Evolutionary conservation across 2,113 vertebrate genomes (phyloP), one percentile per base, ranked within the genome.

Genomic region (Seriola rivoliana): DNA sequence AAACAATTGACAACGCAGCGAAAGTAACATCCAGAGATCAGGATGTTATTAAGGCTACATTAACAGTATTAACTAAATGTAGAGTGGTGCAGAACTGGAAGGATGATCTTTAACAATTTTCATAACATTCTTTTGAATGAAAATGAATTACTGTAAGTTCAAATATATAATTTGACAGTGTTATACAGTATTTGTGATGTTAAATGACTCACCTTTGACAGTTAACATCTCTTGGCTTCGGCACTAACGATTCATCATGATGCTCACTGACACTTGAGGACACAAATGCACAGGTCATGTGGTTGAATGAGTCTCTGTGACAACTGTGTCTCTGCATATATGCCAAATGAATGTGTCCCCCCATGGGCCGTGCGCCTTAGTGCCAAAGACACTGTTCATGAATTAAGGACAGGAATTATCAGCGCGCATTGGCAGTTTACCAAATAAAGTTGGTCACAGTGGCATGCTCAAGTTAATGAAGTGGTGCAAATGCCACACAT

Each of bases 391-490:
- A 36, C 19, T 46, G 38, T 48, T 60, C 21, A 60, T 59, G 21
- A 50, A 50, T 67, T 50, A 63, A 42, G 12, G 8, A 17, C 23
- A 14, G 25, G 14, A 54, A 54, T 63, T 63, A 71, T 70, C 65
- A 50, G 55, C 42, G 13, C 0, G 3, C 9, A 36, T 50, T 69
- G 55, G 40, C 64, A 38, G 42, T 32, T 60, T 40, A 40, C 66
- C 16, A 54, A 70, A 78, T 46, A 44, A 50, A 78, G 32, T 11
- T 42, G 34, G 44, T 78, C 66, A 63, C 32, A 1, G 66, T 42
- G 34, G 76, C 66, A 32, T 29, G 23, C 52, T n/a, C 21, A 11
- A 54, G 16, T 62, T 70, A 63, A 78, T 59, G 52, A 69, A 70
- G 32, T 52, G 57, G 57, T 54, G 54, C 34, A 62, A 54, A 62